Percentiles rank a stretch among this genome's conserved stretches.
Evolutionary conservation across 2,113 vertebrate species (phyloP).

Genomic region (Notothenia rossii): DNA sequence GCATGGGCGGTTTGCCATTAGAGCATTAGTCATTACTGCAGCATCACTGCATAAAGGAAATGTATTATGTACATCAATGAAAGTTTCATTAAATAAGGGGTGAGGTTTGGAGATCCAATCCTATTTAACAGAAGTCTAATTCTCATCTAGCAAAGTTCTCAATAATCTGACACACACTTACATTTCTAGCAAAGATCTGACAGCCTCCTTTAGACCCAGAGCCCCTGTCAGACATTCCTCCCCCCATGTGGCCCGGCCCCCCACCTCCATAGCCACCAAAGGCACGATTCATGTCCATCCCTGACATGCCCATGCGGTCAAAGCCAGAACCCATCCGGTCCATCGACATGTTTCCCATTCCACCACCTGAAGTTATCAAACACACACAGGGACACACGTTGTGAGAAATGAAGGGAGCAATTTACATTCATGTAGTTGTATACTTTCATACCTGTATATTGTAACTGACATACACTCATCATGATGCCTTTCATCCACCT

Average conservation of each 20-base stretch:
- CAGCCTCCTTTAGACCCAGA: slow-evolving; percentile 92
- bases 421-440: not conserved
- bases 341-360: slow-evolving; percentile 92
- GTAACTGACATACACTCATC: not conserved
- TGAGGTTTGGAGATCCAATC: not conserved
- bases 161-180: slow-evolving; percentile 77
- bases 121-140: not conserved
- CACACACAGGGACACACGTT: slow-evolving; percentile 13
- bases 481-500: not conserved
- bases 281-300: slow-evolving; percentile 91
- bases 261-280: slow-evolving; percentile 86
- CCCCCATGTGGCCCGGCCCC: slow-evolving; percentile 84
- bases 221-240: slow-evolving; percentile 90
- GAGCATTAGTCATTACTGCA: not conserved
- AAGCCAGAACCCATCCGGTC: slow-evolving; percentile 93
- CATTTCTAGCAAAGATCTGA: slow-evolving; percentile 99
- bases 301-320: slow-evolving; percentile 92
- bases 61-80: not conserved
- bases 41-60: not conserved
- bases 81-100: not conserved
- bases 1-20: not conserved
- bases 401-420: not conserved
- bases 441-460: not conserved
- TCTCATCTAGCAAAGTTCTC: not conserved
- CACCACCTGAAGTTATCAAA: slow-evolving; percentile 77